phyloP scores from a whole-genome alignment of 2,113 vertebrate genomes.

The Notarius quadriscutis region DNA sequence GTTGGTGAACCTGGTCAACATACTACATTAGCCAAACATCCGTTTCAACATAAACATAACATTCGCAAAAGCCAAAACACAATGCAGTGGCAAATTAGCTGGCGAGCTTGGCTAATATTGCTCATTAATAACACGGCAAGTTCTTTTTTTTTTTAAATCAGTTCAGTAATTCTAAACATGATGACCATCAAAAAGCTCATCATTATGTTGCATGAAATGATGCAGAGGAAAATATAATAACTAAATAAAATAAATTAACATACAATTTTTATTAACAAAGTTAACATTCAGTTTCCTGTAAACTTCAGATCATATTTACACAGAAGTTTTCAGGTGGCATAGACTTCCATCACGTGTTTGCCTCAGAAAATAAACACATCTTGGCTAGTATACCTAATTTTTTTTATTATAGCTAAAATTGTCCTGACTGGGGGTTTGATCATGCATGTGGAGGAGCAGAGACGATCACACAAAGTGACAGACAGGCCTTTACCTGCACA shows the following conservation, averaged over 20 bases:
- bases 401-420: not conserved
- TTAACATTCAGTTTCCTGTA: not conserved
- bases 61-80: not conserved
- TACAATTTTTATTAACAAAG: not conserved
- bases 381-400: not conserved
- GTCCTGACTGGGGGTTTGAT: not conserved
- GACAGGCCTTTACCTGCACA: constrained; percentile 84
- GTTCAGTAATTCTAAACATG: not conserved
- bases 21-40: no score
- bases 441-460: not conserved
- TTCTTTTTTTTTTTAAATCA: not conserved
- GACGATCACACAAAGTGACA: constrained; percentile 19
- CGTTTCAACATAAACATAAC: no score
- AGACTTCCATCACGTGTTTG: not conserved
- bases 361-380: not conserved
- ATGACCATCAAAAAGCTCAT: not conserved
- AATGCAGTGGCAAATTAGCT: not conserved
- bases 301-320: not conserved
- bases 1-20: not conserved
- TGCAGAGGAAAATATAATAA: not conserved
- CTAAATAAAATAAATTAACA: not conserved
- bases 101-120: not conserved
- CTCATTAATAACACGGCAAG: not conserved
- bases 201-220: not conserved
- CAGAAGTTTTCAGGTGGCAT: not conserved